Evolutionary conservation across 2,797 vertebrate genomes (phyloP), one percentile per base, ranked within the genome.

Genomic region (Pantherophis alleghaniensis): DNA sequence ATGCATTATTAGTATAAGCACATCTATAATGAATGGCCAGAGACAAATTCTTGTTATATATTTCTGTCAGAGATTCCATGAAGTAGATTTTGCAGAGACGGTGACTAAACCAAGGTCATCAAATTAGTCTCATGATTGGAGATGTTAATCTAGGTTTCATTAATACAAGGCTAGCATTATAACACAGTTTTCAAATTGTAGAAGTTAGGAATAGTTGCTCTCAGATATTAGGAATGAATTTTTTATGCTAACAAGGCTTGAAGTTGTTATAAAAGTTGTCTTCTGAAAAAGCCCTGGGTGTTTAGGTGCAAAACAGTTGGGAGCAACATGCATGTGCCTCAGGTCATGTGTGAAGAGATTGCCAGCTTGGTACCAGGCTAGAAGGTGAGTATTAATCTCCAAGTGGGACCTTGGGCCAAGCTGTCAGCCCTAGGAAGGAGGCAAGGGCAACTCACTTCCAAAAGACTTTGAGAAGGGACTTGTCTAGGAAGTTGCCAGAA

Each of bases 1-100:
- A 91, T 92, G 93, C 20, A 92, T 92, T 7, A 83, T 79, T 69
- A 88, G 66, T 51, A 37, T 86, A 83, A 91, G 66, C 22, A 89
- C 14, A 63, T 95, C 7, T 56, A 12, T 94, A 88, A 42, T 20
- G 56, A 7, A 22, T 91, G 79, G 91, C 69, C 53, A 88, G 83
- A 91, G 7, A n/a, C 92, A 74, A 91, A 93, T 37, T 92, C 37
- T 93, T 57, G 63, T 90, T 7, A 90, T 69, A 16, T 57, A 56
- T 0, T 90, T 55, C 12, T 0, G 92, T 6, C 24, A 37, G 2
- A 22, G 24, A 37, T 57, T 37, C 32, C 13, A 32, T 42, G 56
- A 88, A 32, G 56, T 60, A 60, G 32, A 32, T 60, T 88, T 60
- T 51, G 32, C 57, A 88, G 28, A 13, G 28, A 32, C 22, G 20